A percentile compares a stretch with the other conserved stretches of the same genome.
Evolutionary conservation across 2,888 invertebrate species (phyloP).

Genomic region (Eristalis tenax): DNA sequence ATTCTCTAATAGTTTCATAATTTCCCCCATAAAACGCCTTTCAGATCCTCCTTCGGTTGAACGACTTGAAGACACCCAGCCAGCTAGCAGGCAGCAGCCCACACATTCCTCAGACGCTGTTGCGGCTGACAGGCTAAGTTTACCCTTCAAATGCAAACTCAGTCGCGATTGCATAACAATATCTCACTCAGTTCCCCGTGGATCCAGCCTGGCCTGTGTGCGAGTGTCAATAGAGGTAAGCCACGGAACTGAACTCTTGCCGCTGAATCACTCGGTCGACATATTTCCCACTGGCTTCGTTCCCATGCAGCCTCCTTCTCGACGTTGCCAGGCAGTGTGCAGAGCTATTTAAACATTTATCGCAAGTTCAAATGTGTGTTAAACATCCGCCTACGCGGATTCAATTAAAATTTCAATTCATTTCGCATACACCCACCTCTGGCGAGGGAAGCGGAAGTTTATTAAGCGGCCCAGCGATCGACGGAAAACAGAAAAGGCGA

Average conservation of each 20-base stretch:
- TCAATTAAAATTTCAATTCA: conserved; percentile 72
- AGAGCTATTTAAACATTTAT: conserved; percentile 70
- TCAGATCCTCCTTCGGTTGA: conserved; percentile 17
- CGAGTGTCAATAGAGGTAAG: conserved; percentile 38
- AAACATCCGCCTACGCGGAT: conserved; percentile 66
- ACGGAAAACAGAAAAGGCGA: not conserved
- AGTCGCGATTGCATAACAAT: conserved; percentile 55
- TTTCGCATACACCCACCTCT: conserved; percentile 67
- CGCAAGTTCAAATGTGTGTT: conserved; percentile 66
- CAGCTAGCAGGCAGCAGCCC: conserved; percentile 12
- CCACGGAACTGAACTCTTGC: conserved; percentile 22
- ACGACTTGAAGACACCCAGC: conserved; percentile 22
- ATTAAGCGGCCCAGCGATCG: conserved; percentile 26
- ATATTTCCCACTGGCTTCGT: conserved; percentile 41
- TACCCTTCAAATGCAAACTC: conserved; percentile 26
- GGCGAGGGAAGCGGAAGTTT: conserved; percentile 58
- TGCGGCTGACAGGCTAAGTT: conserved; percentile 22
- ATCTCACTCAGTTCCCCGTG: conserved; percentile 43
- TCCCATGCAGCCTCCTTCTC: conserved; percentile 13
- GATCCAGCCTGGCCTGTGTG: not conserved
- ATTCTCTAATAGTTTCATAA: conserved; percentile 32
- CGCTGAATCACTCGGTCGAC: conserved; percentile 57
- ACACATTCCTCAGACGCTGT: conserved; percentile 14
- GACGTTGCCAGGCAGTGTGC: not conserved
- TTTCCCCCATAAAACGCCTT: conserved; percentile 32